Evolutionary conservation across 2,797 vertebrate genomes (phyloP).

Genomic region (Scomberomorus guttatus): DNA sequence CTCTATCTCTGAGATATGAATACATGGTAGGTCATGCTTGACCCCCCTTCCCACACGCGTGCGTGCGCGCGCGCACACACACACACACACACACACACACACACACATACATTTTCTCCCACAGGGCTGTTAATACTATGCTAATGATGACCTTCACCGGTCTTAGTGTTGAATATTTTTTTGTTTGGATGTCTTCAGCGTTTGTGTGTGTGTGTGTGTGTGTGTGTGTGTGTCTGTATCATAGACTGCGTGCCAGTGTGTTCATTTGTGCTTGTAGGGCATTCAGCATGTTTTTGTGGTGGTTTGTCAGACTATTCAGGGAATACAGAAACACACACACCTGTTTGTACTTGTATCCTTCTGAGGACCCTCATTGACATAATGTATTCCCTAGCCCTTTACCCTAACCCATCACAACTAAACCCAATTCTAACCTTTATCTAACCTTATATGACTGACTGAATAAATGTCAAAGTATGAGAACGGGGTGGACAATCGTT

Average conservation of each 20-base stretch:
- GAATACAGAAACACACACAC: slow-evolving; percentile 4
- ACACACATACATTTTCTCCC: not conserved
- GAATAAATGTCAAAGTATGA: slow-evolving; percentile 19
- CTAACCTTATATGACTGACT: not conserved
- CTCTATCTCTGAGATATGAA: slow-evolving; percentile 43
- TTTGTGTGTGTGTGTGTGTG: slow-evolving; percentile 10
- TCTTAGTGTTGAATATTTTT: slow-evolving; percentile 56
- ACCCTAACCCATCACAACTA: no score
- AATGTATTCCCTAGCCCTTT: no score
- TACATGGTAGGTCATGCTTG: slow-evolving; percentile 41
- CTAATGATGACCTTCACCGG: slow-evolving; percentile 77
- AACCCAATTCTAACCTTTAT: no score
- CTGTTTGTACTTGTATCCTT: not conserved
- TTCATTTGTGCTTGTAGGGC: slow-evolving; percentile 24
- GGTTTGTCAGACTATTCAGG: not conserved
- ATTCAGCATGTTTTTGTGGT: slow-evolving; percentile 31
- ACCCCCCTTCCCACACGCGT: slow-evolving; percentile 14
- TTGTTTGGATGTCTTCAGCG: slow-evolving; percentile 40
- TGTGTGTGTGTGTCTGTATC: not conserved
- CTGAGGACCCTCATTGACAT: not conserved
- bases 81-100: slow-evolving; percentile 21
- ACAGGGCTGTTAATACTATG: slow-evolving; percentile 61
- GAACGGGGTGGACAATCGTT: not conserved
- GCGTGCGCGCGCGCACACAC: slow-evolving; percentile 11
- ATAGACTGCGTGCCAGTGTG: not conserved